Base-by-base conservation (phyloP, 1,140 invertebrate species). In the Monomorium pharaonis region DNA sequence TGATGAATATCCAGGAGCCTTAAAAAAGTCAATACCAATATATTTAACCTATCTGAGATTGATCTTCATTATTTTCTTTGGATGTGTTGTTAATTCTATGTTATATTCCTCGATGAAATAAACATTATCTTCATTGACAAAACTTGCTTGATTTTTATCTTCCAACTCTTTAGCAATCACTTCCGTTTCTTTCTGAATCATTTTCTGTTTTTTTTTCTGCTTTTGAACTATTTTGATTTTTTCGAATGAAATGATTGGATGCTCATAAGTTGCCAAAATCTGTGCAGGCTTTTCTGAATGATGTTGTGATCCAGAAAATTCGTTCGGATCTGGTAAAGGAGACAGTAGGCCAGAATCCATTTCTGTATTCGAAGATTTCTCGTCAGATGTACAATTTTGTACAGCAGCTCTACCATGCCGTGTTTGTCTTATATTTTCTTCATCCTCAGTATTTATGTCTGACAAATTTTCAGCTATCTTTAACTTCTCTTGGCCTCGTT, bases 401-500 rank as follows among this genome's bases (percentile, higher is more conserved):
- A 44, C 65, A 30, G 44, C 21, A 69, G 24, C 65, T 69, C 65
- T 49, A 2, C 54, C 49, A 72, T 72, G 69, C 2, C 69, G 49
- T 72, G 69, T 72, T 72, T 72, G 24, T 72, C 37, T 72, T 7
- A 72, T 72, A 72, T 14, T 33, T 33, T 72, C 69, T 72, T 72
- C 44, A 72, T 72, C 49, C 4, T 72, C 47, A 72, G 69, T 72
- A 54, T 72, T 72, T 72, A 70, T 49, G 10, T 72, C 69, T 1
- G 69, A 72, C n/a, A 54, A 33, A 72, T 54, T 54, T 72, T 72
- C 69, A 21, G 69, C 18, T 49, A 72, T 74, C n/a, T 2, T 24
- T 74, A 56, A 54, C 12, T 74, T 74, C 56, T 74, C 70, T 56
- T 56, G 69, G 30, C 70, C 49, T 74, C 70, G 49, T 37, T 74